Base-by-base conservation (phyloP, 2,797 vertebrate genomes). In the Anguilla megastoma region DNA sequence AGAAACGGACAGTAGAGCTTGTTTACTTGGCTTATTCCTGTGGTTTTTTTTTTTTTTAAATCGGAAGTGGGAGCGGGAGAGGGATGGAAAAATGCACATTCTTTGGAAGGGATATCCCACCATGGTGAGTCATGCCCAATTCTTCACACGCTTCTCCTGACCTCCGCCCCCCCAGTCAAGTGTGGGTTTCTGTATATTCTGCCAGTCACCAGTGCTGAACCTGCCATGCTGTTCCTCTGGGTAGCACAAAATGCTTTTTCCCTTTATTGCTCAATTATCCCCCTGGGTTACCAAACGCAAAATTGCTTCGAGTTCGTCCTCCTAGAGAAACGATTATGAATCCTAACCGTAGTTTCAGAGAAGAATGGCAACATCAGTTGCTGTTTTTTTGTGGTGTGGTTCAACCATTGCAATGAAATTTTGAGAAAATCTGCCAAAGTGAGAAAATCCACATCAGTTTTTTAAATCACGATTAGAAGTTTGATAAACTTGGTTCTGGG, bases 11-110 rank as follows among this genome's bases (percentile, higher is more conserved):
- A 45, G 71, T 18, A 45, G 76, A 80, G 36, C 76, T 18, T 80
- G 76, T 80, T 80, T 80, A 80, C 76, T 80, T 80, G 41, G 76
- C 33, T 80, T 80, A 14, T 80, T 80, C 76, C 76, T 80, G 33
- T 48, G 12, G 7, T 21, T 21, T 80, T 74, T 74, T 74, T 71
- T 71, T 71, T 30, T 30, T 30, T 30, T 27, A 21, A 18, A 18
- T 18, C 0, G 18, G 18, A 5, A 21, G 2, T 24, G 18, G 60
- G 60, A 63, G 63, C 6, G 12, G 71, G 16, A 10, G 30, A 33
- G 10, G 71, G 27, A 36, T 48, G 36, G 12, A 21, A 80, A 80
- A 80, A 80, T 21, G 16, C 4, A 21, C 16, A 24, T 80, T 48
- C 76, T 24, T 3, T 21, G 74, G 74, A 79, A 79, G 76, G 76